A percentile compares a stretch with the other conserved stretches of the same genome.
Conservation (phyloP, 2,888 invertebrate species). For the Thera britannica region DNA sequence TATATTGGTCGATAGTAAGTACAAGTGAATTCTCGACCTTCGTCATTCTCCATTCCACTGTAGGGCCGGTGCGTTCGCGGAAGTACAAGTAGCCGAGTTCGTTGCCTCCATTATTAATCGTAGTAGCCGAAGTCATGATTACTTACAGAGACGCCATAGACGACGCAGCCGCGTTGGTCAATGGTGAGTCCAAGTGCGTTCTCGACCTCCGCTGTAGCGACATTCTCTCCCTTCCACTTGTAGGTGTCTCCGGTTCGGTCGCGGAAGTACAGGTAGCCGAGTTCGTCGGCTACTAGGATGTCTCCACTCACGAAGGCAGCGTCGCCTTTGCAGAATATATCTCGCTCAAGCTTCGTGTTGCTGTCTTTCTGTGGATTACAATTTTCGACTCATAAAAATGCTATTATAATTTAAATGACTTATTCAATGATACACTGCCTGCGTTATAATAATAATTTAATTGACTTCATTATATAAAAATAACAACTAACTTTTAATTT, state of each 20-base stretch:
- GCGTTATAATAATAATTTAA: no score
- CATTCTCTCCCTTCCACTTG: conserved; percentile 98
- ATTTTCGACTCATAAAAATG: no score
- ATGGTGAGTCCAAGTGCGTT: conserved; percentile 92
- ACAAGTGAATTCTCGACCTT: no score
- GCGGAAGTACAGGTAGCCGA: conserved; percentile 97
- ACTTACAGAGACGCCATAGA: conserved; percentile 95
- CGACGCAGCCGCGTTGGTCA: conserved; percentile 91
- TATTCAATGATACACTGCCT: no score
- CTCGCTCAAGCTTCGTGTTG: conserved; percentile 91
- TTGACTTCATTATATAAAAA: no score
- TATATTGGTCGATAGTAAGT: no score
- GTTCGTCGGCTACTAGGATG: conserved; percentile 94
- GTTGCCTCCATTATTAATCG: no score
- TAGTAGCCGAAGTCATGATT: background rate
- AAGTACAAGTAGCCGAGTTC: no score
- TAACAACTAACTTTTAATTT: no score
- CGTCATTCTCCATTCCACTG: no score
- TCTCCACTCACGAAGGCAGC: conserved; percentile 96
- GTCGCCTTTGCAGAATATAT: conserved; percentile 95
- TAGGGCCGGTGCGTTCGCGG: no score
- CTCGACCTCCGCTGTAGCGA: conserved; percentile 98
- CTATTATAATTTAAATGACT: no score
- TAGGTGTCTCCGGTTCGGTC: conserved; percentile 95
- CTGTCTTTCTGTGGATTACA: conserved; percentile 86